Base-by-base conservation (phyloP, 35 echinoderm and acorn worm species). In the Chiridota heheva region DNA sequence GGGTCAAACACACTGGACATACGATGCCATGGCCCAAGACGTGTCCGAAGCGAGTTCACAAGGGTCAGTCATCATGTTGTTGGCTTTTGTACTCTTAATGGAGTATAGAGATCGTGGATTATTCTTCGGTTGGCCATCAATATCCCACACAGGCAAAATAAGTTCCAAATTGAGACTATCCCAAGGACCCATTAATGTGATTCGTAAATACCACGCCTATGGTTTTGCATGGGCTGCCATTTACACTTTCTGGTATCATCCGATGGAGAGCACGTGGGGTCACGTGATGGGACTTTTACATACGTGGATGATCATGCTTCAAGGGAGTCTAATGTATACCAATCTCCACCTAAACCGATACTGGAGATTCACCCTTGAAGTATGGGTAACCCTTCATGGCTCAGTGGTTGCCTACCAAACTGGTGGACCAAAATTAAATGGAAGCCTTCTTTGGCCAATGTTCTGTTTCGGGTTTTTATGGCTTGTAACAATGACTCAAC, bases 211-310 rank as follows among this genome's bases (percentile, higher is more conserved):
- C 69, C 92, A 96, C 47, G 92, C 87, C 2, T 96, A 96, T 55
- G 87, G 72, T 40, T 96, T 96, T 41, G 86, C 92, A 18, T 96
- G 92, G 92, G 92, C 65, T 27, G 87, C 92, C 16, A 81, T 96
- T 58, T 96, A 90, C 32, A 96, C 92, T 1, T 96, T 96, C 69
- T 96, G 92, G 92, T 88, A 96, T 70, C 92, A 96, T 62, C 92
- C 92, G 4, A 96, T 96, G 92, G 92, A 96, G 49, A 96, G 86
- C 82, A 96, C 92, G 0, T 86, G 88, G 81, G 92, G 81, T 16
- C 92, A 96, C 60, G 72, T 56, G 22, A 42, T 90, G 6, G 92
- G 92, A 7, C 90, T 96, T 39, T 30, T 66, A 22, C 82, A 96
- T 43, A 96, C 92, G 7, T 96, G 87, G 82, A 76, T 96, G 44